Base-by-base conservation (phyloP, 2,797 vertebrate species). In the Ceryle rudis region DNA sequence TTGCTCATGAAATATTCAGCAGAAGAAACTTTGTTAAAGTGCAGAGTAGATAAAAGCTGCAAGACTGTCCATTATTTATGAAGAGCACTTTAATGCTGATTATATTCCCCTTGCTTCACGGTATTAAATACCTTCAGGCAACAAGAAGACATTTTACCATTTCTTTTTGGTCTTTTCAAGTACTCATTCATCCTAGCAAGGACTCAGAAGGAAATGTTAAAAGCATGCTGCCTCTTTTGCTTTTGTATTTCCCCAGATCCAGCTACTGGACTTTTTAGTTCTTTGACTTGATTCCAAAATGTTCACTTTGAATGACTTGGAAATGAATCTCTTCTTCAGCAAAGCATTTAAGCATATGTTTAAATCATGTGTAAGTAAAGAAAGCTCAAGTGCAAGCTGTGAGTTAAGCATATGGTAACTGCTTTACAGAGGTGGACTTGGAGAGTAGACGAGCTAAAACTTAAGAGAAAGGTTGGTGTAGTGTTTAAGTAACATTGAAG, bases 1-100 rank as follows among this genome's bases (percentile, higher is more conserved):
- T 93, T 64, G 23, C 54, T 97, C 64, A 96, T 98, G 47, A 97
- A 98, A 96, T 97, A 97, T 97, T 97, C 93, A 97, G 73, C 62
- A 84, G 31, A 29, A 61, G 67, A 94, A 94, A 86, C 81, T 95
- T 94, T 83, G 64, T 81, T 91, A 71, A 97, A 96, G 64, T 89
- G 62, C 80, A 73, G 69, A 91, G 89, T 86, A 92, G 87, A 94
- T 96, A 71, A 89, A 90, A 93, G 93, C 90, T 94, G 95, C 86
- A 92, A 90, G 95, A 94, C 64, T 91, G 93, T 91, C 89, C 94
- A 80, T 95, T 94, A 95, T 96, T 96, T 93, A 96, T 91, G 95
- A 96, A 95, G 93, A 96, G 64, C 94, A 85, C 92, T 97, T 97
- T 95, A 96, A 96, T 95, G 89, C 37, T 91, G 93, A 97, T 97